Conservation (phyloP, 2,113 vertebrate genomes). For the Choloepus hoffmanni region DNA sequence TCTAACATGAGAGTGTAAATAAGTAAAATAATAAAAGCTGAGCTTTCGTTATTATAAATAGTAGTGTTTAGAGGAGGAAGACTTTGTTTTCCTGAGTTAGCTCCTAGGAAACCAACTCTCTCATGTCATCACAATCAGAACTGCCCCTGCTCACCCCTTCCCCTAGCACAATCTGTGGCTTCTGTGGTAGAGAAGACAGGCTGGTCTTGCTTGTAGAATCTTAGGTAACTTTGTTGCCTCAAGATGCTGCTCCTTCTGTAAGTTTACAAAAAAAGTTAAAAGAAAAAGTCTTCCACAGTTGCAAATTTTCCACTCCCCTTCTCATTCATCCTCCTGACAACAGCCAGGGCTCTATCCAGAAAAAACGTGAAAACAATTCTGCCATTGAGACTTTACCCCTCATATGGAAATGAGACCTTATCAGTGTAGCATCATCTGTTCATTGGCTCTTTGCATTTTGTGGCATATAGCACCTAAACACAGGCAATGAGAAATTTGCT, state of each 20-base stretch:
- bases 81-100: not conserved
- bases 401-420: not conserved
- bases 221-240: not conserved
- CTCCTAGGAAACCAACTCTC: not conserved
- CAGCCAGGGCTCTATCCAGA: not conserved
- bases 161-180: not conserved
- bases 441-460: not conserved
- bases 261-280: not conserved
- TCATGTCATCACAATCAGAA: not conserved
- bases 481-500: not conserved
- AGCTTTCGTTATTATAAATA: not conserved
- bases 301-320: not conserved
- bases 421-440: not conserved
- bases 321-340: not conserved
- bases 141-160: accelerated
- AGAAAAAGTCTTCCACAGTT: not conserved
- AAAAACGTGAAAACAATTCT: not conserved
- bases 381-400: not conserved
- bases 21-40: not conserved
- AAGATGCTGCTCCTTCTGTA: not conserved
- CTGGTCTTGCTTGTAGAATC: not conserved
- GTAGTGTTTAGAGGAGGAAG: not conserved
- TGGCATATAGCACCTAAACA: not conserved
- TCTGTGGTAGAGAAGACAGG: not conserved
- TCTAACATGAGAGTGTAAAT: not conserved